phyloP scores from a whole-genome alignment of 2,797 vertebrate genomes.

The Carapus acus region DNA sequence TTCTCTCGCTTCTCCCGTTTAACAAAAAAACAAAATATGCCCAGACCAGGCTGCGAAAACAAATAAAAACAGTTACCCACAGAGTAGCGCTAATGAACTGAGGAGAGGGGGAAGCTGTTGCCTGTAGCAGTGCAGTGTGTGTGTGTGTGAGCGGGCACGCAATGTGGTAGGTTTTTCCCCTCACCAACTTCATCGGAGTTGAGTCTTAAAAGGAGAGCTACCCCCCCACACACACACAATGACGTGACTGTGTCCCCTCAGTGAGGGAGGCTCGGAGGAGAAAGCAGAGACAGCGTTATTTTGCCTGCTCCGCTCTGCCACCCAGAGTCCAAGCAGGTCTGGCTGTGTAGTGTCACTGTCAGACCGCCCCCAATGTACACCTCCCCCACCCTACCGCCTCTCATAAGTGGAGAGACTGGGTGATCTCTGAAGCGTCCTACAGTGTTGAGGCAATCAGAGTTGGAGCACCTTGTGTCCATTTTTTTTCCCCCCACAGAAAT shows the following conservation, averaged over 20 bases:
- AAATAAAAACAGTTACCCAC: constrained; percentile 41
- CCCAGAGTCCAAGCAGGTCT: constrained; percentile 62
- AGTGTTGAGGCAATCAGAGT: constrained; percentile 32
- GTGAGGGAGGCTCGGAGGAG: constrained; percentile 42
- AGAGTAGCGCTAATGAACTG: constrained; percentile 31
- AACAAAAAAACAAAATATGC: constrained; percentile 48
- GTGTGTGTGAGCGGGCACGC: constrained; percentile 49
- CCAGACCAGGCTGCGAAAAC: constrained; percentile 34
- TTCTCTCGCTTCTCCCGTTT: constrained; percentile 44
- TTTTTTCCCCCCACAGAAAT: background rate
- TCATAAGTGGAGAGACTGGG: constrained; percentile 48
- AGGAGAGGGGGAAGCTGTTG: constrained; percentile 37
- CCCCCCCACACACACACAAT: constrained; percentile 67
- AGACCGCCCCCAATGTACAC: constrained; percentile 55
- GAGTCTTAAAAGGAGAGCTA: constrained; percentile 57
- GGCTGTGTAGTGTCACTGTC: constrained; percentile 63
- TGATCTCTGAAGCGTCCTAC: constrained; percentile 44
- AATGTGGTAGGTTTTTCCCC: no score
- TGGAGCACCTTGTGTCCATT: constrained; percentile 11
- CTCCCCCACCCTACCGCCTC: constrained; percentile 56
- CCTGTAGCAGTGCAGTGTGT: constrained; percentile 27
- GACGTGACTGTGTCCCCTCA: constrained; percentile 64
- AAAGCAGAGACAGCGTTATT: constrained; percentile 46
- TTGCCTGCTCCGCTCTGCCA: constrained; percentile 64
- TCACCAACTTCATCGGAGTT: constrained; percentile 45